Evolutionary conservation across 2,888 invertebrate species (phyloP), one percentile per base, ranked within the genome.

Genomic region (Eulithis testata): DNA sequence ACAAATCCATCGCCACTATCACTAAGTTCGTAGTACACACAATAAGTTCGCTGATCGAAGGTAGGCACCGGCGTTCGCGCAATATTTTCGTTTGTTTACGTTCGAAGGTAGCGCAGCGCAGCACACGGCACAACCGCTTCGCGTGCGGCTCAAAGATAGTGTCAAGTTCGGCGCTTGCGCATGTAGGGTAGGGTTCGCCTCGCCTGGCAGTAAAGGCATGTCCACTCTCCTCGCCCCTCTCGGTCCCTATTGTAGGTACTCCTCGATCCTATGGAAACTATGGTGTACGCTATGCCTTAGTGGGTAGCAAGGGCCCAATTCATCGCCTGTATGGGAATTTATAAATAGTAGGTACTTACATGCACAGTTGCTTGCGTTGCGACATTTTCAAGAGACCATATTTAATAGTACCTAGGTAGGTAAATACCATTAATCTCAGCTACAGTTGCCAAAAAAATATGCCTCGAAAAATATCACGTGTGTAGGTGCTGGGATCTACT

Each of bases 1-100:
- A 91, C 77, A 94, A 90, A 89, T 94, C 93, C 92, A 93, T 93
- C 78, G 76, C 81, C 73, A 76, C 69, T 76, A 75, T 54, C 67
- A 67, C 67, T 67, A 11, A 60, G 63, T 63, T 60, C 56, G 44
- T 51, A 53, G 9, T 27, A 44, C 60, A 60, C 68, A 69, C 63
- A 72, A 69, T 52, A 54, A 56, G 65, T 58, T 60, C 51, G 52
- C n/a, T 14, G 44, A 47, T 53, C 44, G 40, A 60, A 53, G 14
- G 21, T 49, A 57, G 14, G 55, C n/a, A 40, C 11, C 55, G 27
- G 52, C 50, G 63, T 69, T 63, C 73, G 76, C 80, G 76, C 73
- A 76, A 75, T 69, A 40, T 49, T 55, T 65, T 70, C 62, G 72
- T 79, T 81, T 83, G 81, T 85, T 82, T 83, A 86, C 84, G 77